phyloP scores from a whole-genome alignment of 2,888 invertebrate genomes.

The Pandemis cinnamomeana region DNA sequence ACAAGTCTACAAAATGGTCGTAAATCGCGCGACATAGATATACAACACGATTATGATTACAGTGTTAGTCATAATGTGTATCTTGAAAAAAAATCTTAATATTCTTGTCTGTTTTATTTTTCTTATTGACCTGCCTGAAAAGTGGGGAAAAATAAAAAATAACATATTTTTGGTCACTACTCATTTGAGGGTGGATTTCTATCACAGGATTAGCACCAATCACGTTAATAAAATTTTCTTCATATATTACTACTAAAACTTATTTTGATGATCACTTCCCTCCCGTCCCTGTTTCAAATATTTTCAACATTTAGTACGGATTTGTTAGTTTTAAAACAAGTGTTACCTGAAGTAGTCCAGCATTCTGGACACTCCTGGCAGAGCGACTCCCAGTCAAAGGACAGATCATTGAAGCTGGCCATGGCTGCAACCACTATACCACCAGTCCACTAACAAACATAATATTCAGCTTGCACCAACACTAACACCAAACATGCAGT shows the following conservation, averaged over 20 bases:
- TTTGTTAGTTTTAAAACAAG: not conserved
- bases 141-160: not conserved
- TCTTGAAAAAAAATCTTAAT: not conserved
- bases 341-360: conserved; percentile 86
- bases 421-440: conserved; percentile 61
- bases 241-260: not conserved
- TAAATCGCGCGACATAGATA: conserved; percentile 7
- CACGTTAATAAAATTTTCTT: not conserved
- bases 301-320: not conserved
- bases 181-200: not conserved
- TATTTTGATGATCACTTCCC: too few relatives aligned
- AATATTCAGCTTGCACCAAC: conserved; percentile 38
- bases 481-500: conserved; percentile 50
- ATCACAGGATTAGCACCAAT: not conserved
- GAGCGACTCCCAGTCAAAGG: conserved; percentile 87
- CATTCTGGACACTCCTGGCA: conserved; percentile 86
- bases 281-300: not conserved
- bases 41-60: conserved; percentile 3
- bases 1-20: not conserved
- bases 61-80: conserved; percentile 2
- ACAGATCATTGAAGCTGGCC: conserved; percentile 87
- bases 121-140: not conserved
- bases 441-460: conserved; percentile 41
- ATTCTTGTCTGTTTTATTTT: not conserved
- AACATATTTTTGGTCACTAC: not conserved